phyloP scores from a whole-genome alignment of 1,140 invertebrate genomes.

The Bombus polaris region DNA sequence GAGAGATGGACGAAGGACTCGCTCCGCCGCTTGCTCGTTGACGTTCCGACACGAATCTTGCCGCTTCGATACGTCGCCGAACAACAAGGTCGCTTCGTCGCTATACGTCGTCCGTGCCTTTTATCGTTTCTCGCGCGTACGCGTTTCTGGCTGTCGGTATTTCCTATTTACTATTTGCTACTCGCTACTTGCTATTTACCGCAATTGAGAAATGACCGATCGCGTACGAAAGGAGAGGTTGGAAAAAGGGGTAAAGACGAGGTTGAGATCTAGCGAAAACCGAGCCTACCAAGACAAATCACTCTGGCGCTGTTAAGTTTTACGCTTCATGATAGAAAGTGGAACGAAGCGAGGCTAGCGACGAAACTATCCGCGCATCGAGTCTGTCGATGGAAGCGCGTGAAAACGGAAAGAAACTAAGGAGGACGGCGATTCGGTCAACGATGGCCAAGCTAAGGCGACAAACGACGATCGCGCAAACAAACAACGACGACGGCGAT shows the following conservation, averaged over 20 bases:
- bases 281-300: too few relatives aligned
- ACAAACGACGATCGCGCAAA: conserved; percentile 21
- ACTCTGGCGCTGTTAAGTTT: too few relatives aligned
- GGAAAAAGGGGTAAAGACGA: background rate
- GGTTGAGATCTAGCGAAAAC: too few relatives aligned
- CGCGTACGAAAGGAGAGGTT: background rate
- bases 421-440: conserved; percentile 19
- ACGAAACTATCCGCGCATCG: background rate
- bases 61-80: too few relatives aligned
- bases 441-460: conserved; percentile 29
- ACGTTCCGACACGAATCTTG: too few relatives aligned
- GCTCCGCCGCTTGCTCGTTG: too few relatives aligned
- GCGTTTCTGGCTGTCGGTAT: background rate
- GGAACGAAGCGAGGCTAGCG: background rate
- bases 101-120: background rate
- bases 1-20: too few relatives aligned
- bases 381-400: conserved; percentile 19
- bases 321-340: background rate
- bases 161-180: background rate
- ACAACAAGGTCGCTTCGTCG: background rate
- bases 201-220: background rate
- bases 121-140: background rate
- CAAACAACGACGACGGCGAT: conserved; percentile 1
- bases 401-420: background rate
- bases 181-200: too few relatives aligned